Evolutionary conservation across 2,113 vertebrate genomes (phyloP), one percentile per base, ranked within the genome.

Genomic region (Herpailurus yagouaroundi): DNA sequence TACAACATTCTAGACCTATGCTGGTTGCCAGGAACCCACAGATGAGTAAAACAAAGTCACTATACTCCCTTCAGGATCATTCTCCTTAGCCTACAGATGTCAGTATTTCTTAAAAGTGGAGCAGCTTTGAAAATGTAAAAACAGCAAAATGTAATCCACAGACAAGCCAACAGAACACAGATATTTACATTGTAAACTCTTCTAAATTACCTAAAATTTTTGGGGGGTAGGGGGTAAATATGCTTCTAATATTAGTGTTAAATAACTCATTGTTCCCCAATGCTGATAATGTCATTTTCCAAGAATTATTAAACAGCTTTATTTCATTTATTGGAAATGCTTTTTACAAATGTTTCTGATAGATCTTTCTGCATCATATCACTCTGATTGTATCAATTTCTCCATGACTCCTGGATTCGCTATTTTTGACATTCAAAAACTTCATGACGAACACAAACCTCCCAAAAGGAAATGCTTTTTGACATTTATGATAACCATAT

Each of bases 361-460:
- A 90, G 71, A 68, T 69, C 11, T 87, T 84, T 89, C 93, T 88
- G 90, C 29, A 83, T 82, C n/a, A 7, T 94, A 89, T 68, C 27
- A 93, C 7, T 89, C 85, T 73, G 33, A 83, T 90, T 55, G 4
- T 36, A 87, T 87, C 57, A 76, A 27, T 92, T 95, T 36, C 74
- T 88, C 52, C 52, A 3, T 88, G 23, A 93, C 12, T 76, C 60
- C 50, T 80, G 13, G 50, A 92, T 88, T 73, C 77, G 85, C 57
- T 83, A 68, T 21, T 85, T 86, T 87, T 83, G 38, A 92, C 5
- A 87, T 87, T 95, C 55, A 92, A 95, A 97, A 97, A 76, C 23
- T 7, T 50, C 83, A 89, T 6, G 3, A 86, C 36, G 92, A 97
- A 94, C 16, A 96, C 4, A 87, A 87, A 89, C 41, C 81, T 13